phyloP scores from a whole-genome alignment of 2,888 invertebrate genomes.

The Chalcosyrphus nemorum region DNA sequence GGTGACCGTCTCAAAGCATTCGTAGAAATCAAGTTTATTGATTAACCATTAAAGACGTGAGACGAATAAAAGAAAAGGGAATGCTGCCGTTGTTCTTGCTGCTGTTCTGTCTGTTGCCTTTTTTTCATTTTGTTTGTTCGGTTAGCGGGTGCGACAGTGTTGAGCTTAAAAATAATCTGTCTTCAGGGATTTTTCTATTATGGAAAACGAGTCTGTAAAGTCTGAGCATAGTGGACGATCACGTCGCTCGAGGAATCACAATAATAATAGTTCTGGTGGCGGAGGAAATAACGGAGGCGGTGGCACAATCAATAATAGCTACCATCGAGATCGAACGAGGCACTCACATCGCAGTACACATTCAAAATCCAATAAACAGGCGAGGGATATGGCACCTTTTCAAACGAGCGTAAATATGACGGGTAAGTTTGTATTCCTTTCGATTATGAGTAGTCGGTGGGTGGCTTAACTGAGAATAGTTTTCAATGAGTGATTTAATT shows the following conservation, averaged over 20 bases:
- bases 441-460: too few species aligned
- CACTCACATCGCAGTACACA: constrained; percentile 85
- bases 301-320: constrained; percentile 82
- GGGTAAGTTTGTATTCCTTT: constrained; percentile 81
- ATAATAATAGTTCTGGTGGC: constrained; percentile 77
- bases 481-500: background rate
- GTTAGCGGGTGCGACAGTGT: background rate
- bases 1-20: constrained; percentile 59
- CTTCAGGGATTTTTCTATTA: constrained; percentile 79
- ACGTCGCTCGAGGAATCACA: constrained; percentile 86
- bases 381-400: constrained; percentile 90
- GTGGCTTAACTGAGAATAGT: background rate
- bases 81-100: constrained; percentile 62
- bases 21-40: constrained; percentile 60
- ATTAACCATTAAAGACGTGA: constrained; percentile 59
- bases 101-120: constrained; percentile 37
- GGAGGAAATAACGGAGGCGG: constrained; percentile 73
- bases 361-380: constrained; percentile 84
- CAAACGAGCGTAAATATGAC: constrained; percentile 92
- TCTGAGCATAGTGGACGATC: constrained; percentile 95
- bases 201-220: constrained; percentile 97
- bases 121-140: constrained; percentile 56
- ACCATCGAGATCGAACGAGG: constrained; percentile 84
- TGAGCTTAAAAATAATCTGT: constrained; percentile 24
- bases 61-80: constrained; percentile 53